A percentile compares a stretch with the other conserved stretches of the same genome.
phyloP scores from a whole-genome alignment of 2,888 invertebrate genomes.

The Itoplectis maculator region DNA sequence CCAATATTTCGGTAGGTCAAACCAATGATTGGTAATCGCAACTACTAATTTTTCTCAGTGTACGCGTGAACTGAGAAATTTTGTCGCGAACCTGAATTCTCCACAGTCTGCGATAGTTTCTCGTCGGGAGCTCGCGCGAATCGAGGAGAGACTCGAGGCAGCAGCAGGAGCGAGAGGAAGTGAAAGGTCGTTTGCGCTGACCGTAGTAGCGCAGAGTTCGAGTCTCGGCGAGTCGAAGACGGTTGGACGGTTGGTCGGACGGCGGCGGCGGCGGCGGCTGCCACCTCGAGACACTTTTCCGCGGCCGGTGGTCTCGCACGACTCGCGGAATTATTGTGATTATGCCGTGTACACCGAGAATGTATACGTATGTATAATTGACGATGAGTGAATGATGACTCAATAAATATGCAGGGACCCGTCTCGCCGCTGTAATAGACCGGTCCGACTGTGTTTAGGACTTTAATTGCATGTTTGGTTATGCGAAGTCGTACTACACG shows the following conservation, averaged over 20 bases:
- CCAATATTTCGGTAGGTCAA: no score
- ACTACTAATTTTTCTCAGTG: no score
- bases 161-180: constrained; percentile 37
- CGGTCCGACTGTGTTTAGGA: not conserved
- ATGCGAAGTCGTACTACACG: no score
- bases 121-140: constrained; percentile 16
- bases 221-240: constrained; percentile 38
- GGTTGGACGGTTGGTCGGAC: no score
- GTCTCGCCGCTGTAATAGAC: not conserved
- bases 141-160: constrained; percentile 10
- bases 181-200: constrained; percentile 63
- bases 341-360: not conserved
- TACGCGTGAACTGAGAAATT: no score
- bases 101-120: no score
- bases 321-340: constrained; percentile 1
- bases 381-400: not conserved
- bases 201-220: constrained; percentile 48
- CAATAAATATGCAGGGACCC: constrained; percentile 16
- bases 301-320: not conserved
- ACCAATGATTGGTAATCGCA: no score
- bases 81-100: no score
- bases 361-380: not conserved
- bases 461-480: not conserved
- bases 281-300: constrained; percentile 2
- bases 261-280: not conserved